phyloP scores from a whole-genome alignment of 2,797 vertebrate genomes.

The Coregonus suidteri region DNA sequence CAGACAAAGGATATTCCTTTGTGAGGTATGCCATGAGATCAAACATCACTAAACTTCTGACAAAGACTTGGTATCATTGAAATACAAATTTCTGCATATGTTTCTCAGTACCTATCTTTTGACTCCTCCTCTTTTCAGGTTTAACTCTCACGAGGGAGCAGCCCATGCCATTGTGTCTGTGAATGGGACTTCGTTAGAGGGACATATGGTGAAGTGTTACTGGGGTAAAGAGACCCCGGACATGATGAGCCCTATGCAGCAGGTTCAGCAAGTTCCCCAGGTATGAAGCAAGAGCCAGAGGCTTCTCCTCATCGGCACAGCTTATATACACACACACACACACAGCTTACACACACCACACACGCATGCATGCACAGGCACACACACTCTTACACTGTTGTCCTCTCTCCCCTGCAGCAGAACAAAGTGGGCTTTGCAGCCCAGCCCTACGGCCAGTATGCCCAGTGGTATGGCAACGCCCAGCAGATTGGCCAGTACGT shows the following conservation, averaged over 20 bases:
- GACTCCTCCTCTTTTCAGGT: conserved; percentile 73
- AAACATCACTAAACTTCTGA: not conserved
- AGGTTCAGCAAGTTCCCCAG: conserved; percentile 81
- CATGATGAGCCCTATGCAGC: conserved; percentile 90
- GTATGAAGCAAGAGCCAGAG: conserved; percentile 49
- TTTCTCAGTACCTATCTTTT: not conserved
- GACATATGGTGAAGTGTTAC: conserved; percentile 95
- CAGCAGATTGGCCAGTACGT: conserved; percentile 95
- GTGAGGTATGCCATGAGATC: conserved; percentile 78
- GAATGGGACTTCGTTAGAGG: conserved; percentile 93
- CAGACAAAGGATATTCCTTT: conserved; percentile 98
- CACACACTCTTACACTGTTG: not conserved
- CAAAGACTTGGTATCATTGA: not conserved
- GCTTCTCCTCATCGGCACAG: not conserved
- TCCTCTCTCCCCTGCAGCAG: conserved; percentile 68
- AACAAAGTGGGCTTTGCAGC: conserved; percentile 92
- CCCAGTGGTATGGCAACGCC: conserved; percentile 93
- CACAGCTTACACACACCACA: too few relatives aligned
- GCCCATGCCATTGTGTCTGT: conserved; percentile 97
- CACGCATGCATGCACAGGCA: not conserved
- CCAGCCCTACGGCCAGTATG: conserved; percentile 93
- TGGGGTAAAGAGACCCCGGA: conserved; percentile 98
- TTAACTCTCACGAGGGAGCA: conserved; percentile 93
- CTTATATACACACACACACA: too few relatives aligned
- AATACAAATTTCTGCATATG: too few relatives aligned